Evolutionary conservation across 2,888 invertebrate genomes (phyloP).

Genomic region (Lysandra coridon): DNA sequence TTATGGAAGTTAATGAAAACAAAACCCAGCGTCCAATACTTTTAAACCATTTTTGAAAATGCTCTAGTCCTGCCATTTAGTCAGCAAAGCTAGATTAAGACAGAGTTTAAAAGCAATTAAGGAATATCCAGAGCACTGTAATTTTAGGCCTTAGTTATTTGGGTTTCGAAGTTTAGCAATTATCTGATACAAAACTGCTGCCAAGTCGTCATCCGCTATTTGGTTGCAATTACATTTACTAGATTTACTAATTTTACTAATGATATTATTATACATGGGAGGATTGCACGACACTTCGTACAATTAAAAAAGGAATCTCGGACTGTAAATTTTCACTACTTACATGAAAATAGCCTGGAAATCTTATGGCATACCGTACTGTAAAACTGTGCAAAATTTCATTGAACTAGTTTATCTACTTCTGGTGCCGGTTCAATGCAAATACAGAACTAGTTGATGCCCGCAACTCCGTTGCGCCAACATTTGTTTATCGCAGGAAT

Average conservation of each 20-base stretch:
- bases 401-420: no score
- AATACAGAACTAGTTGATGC: no score
- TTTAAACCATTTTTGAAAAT: not conserved
- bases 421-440: no score
- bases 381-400: no score
- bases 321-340: no score
- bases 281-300: no score
- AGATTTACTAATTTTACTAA: not conserved
- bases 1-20: not conserved
- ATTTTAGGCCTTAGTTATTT: conserved; percentile 47
- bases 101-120: conserved; percentile 47
- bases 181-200: conserved; percentile 48
- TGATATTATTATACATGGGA: not conserved
- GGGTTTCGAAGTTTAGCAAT: conserved; percentile 46
- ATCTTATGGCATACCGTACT: no score
- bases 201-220: conserved; percentile 44
- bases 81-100: conserved; percentile 31
- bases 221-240: not conserved
- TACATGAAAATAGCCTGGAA: no score
- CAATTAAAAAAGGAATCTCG: no score
- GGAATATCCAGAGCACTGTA: conserved; percentile 47
- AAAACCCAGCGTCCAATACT: not conserved
- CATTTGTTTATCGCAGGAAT: no score
- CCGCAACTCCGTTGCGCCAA: no score
- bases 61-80: conserved; percentile 7